Conservation (phyloP, 1,140 invertebrate species). For the Cylas formicarius region DNA sequence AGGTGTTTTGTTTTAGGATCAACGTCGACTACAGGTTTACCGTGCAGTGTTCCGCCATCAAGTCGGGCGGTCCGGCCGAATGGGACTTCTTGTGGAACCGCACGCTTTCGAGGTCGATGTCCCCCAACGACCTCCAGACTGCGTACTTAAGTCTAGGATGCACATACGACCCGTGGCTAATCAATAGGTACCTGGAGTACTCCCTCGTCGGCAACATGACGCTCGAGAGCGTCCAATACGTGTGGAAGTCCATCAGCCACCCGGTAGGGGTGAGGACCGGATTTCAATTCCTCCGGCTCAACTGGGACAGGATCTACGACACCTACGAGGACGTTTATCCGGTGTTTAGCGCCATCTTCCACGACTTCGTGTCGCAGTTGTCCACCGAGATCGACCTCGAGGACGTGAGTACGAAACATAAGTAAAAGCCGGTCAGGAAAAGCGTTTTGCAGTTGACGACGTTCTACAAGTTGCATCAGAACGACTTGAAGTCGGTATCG, state of each 20-base stretch:
- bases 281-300: conserved; percentile 34
- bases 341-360: conserved; percentile 33
- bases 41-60: conserved; percentile 33
- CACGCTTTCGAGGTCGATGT: conserved; percentile 27
- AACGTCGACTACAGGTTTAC: conserved; percentile 29
- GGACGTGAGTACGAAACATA: conserved; percentile 30
- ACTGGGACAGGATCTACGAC: conserved; percentile 34
- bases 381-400: conserved; percentile 36
- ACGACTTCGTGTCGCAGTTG: conserved; percentile 35
- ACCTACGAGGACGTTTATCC: conserved; percentile 31
- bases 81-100: conserved; percentile 37
- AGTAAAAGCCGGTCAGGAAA: neutral
- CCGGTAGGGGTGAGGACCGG: conserved; percentile 32
- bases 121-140: conserved; percentile 30
- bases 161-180: conserved; percentile 36
- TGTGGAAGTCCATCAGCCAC: conserved; percentile 36
- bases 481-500: conserved; percentile 29
- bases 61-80: conserved; percentile 29
- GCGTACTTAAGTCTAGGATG: conserved; percentile 35
- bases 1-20: conserved; percentile 30
- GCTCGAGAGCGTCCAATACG: conserved; percentile 33
- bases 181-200: conserved; percentile 36
- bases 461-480: conserved; percentile 33
- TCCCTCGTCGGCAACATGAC: conserved; percentile 33
- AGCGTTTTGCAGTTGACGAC: conserved; percentile 28